A percentile compares a stretch with the other conserved stretches of the same genome.
phyloP scores from a whole-genome alignment of 2,797 vertebrate genomes.

The Rhabdophis nuchalis region DNA sequence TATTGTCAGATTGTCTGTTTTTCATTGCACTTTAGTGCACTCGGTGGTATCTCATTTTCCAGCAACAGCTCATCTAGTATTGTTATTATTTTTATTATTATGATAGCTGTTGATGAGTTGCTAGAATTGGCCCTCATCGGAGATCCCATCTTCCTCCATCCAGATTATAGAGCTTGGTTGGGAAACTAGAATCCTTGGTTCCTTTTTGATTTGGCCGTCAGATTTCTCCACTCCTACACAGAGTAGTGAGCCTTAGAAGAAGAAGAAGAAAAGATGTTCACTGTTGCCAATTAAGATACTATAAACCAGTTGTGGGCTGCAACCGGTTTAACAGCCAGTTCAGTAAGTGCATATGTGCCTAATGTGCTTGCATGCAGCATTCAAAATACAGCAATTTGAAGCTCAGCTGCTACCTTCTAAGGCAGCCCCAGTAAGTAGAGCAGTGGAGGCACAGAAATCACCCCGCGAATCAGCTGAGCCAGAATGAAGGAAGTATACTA shows the following conservation, averaged over 20 bases:
- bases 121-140: background rate
- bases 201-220: background rate
- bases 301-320: background rate
- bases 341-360: too few species aligned
- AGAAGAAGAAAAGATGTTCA: background rate
- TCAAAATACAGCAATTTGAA: too few species aligned
- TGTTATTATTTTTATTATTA: background rate
- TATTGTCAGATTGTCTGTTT: background rate
- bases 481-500: too few species aligned
- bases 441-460: too few species aligned
- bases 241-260: background rate
- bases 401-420: too few species aligned
- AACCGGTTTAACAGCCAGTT: too few species aligned
- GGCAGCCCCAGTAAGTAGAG: too few species aligned
- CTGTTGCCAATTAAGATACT: background rate
- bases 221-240: background rate
- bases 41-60: background rate
- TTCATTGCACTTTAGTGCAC: background rate
- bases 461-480: too few species aligned
- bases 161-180: background rate
- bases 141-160: background rate
- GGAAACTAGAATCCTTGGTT: background rate
- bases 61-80: background rate
- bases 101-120: background rate
- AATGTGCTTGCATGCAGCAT: too few species aligned